A percentile compares a stretch with the other conserved stretches of the same genome.
Evolutionary conservation across 2,113 vertebrate genomes (phyloP).

Genomic region (Calypte anna): DNA sequence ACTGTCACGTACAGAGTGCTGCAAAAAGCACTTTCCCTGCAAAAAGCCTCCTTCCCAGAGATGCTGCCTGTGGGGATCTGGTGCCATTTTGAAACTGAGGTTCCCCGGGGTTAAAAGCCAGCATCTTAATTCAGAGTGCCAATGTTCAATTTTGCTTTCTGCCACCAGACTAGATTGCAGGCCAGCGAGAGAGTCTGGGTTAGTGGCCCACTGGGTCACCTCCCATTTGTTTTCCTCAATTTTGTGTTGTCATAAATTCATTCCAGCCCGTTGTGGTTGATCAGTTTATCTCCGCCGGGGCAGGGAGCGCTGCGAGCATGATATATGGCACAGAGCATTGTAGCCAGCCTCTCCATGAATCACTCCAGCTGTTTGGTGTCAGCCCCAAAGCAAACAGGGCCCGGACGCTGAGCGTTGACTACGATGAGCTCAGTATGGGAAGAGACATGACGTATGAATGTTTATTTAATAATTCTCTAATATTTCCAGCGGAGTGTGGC

Average conservation of each 20-base stretch:
- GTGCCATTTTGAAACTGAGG: conserved; percentile 62
- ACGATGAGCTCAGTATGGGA: conserved; percentile 83
- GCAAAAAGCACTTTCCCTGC: conserved; percentile 5
- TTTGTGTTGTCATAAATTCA: conserved; percentile 95
- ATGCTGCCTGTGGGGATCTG: neutral
- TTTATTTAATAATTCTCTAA: conserved; percentile 92
- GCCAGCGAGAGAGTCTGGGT: conserved; percentile 77
- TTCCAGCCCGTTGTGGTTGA: conserved; percentile 87
- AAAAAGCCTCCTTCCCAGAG: neutral
- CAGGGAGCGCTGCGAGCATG: conserved; percentile 83
- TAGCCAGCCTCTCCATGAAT: conserved; percentile 90
- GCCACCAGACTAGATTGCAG: conserved; percentile 85
- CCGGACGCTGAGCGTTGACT: conserved; percentile 75
- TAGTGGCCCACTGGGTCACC: conserved; percentile 84
- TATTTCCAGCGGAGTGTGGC: conserved; percentile 83
- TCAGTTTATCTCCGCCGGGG: conserved; percentile 84
- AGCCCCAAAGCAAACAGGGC: conserved; percentile 83
- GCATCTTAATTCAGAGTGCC: conserved; percentile 83
- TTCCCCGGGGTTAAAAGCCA: conserved; percentile 77
- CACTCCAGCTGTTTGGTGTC: conserved; percentile 90
- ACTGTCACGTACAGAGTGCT: neutral
- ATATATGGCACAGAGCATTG: conserved; percentile 85
- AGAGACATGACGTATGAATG: conserved; percentile 88
- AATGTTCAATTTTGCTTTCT: conserved; percentile 85
- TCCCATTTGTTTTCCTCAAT: conserved; percentile 90